phyloP scores from a whole-genome alignment of 1,140 invertebrate genomes.

The Drosophila sp. region DNA sequence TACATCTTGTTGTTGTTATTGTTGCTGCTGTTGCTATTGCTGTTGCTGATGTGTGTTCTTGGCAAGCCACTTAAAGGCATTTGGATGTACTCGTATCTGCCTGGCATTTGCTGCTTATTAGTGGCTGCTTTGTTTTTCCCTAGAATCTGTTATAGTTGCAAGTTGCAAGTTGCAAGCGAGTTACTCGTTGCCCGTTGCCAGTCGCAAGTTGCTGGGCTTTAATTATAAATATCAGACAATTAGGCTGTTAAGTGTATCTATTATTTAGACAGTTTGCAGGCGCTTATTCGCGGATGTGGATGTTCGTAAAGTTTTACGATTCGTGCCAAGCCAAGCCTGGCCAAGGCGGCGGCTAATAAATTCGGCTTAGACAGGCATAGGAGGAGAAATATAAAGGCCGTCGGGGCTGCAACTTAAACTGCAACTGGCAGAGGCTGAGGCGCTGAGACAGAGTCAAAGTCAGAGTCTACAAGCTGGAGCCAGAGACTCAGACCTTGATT shows the following conservation, averaged over 20 bases:
- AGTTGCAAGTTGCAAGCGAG: constrained; percentile 7
- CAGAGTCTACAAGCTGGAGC: background rate
- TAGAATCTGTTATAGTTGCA: constrained; percentile 45
- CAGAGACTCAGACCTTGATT: constrained; percentile 66
- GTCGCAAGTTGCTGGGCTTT: constrained; percentile 36
- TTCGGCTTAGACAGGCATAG: constrained; percentile 52
- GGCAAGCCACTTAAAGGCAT: constrained; percentile 35
- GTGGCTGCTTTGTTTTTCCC: constrained; percentile 41
- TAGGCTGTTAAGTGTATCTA: constrained; percentile 54
- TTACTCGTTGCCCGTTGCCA: too few relatives aligned
- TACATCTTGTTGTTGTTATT: background rate
- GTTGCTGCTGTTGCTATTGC: constrained; percentile 11
- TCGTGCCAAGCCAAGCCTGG: constrained; percentile 20
- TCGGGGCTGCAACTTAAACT: constrained; percentile 37
- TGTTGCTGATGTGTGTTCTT: constrained; percentile 8
- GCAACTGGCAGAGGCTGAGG: constrained; percentile 28
- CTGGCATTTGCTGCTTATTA: constrained; percentile 56
- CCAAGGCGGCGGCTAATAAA: constrained; percentile 45
- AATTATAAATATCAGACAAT: constrained; percentile 55
- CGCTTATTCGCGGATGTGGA: constrained; percentile 12
- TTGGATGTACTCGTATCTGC: constrained; percentile 11
- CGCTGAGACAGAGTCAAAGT: too few relatives aligned
- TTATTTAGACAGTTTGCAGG: constrained; percentile 43
- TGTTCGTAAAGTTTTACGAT: constrained; percentile 27
- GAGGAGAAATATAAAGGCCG: constrained; percentile 24